These are phyloP conservation scores for Hyposoter didymator DNA, from an alignment of 2,888 invertebrate species.

Conservation along the genomic window DNA sequence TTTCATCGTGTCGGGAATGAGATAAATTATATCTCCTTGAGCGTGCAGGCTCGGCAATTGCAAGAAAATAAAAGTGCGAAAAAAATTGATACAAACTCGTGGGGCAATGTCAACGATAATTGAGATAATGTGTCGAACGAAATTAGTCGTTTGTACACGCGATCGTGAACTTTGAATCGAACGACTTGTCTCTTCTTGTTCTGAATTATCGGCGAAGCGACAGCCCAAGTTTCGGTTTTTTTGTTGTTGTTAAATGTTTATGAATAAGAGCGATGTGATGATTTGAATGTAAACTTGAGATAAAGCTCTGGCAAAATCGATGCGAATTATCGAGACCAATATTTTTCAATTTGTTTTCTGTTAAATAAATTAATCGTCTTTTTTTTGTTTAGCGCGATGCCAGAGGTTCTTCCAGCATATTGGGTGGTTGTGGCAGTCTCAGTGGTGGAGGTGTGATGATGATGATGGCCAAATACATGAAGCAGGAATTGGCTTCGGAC, in stretches of 20 bases:
- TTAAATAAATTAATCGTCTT: neutral
- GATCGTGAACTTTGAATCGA: neutral
- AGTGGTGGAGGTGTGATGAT: conserved; percentile 81
- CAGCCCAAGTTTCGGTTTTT: neutral
- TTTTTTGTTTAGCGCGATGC: conserved; percentile 77
- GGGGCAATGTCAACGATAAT: neutral
- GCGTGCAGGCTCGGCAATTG: neutral
- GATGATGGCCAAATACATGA: conserved; percentile 84
- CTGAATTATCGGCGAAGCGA: neutral
- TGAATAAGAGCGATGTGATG: neutral
- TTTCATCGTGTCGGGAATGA: neutral
- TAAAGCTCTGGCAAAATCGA: neutral
- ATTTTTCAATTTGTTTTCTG: conserved; percentile 1
- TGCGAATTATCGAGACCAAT: neutral
- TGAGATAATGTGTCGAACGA: neutral
- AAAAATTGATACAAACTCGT: neutral
- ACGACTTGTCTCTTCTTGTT: neutral
- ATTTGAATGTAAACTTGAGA: neutral
- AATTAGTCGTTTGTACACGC: neutral
- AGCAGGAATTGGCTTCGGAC: conserved; percentile 87
- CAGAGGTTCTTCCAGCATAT: conserved; percentile 77
- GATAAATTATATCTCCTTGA: neutral
- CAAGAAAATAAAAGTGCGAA: neutral
- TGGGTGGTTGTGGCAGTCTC: conserved; percentile 75
- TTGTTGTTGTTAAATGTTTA: neutral